Percentiles rank a stretch among this genome's conserved stretches.
Conservation (phyloP, 2,113 vertebrate species). For the Sebastes fasciatus region DNA sequence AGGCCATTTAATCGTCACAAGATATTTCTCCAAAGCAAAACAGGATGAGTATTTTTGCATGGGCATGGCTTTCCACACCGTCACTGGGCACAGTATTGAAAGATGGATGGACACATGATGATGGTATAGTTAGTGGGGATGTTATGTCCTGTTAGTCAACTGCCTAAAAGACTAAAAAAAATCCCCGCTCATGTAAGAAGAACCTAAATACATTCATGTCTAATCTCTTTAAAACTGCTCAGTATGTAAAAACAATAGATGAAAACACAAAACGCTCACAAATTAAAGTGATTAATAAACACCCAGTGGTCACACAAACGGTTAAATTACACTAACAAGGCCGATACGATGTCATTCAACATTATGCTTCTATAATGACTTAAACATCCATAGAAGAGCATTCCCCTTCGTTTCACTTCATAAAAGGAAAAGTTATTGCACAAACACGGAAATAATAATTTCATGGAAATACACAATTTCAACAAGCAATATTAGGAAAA, state of each 20-base stretch:
- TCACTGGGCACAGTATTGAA: constrained; percentile 11
- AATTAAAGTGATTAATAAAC: constrained; percentile 59
- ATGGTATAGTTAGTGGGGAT: constrained; percentile 9
- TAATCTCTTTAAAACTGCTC: constrained; percentile 52
- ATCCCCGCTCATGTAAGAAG: constrained; percentile 15
- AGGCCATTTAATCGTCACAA: constrained; percentile 28
- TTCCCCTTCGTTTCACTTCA: constrained; percentile 52
- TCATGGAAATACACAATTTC: constrained; percentile 34
- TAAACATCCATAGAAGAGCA: constrained; percentile 32
- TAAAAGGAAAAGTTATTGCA: constrained; percentile 70
- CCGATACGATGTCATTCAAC: constrained; percentile 41
- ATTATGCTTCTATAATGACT: constrained; percentile 22
- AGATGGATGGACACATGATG: constrained; percentile 5
- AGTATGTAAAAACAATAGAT: constrained; percentile 37
- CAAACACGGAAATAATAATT: constrained; percentile 60
- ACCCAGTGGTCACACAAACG: constrained; percentile 77
- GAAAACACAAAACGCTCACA: constrained; percentile 25
- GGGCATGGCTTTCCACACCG: background rate
- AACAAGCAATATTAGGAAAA: constrained; percentile 46
- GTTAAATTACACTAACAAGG: constrained; percentile 57
- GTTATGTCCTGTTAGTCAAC: background rate
- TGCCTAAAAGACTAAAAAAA: constrained; percentile 21
- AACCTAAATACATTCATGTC: constrained; percentile 58
- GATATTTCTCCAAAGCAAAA: constrained; percentile 44
- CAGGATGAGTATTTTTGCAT: constrained; percentile 30